Percentiles rank a stretch among this genome's conserved stretches.
phyloP scores from a whole-genome alignment of 2,113 vertebrate genomes.

The Cathartes aura region DNA sequence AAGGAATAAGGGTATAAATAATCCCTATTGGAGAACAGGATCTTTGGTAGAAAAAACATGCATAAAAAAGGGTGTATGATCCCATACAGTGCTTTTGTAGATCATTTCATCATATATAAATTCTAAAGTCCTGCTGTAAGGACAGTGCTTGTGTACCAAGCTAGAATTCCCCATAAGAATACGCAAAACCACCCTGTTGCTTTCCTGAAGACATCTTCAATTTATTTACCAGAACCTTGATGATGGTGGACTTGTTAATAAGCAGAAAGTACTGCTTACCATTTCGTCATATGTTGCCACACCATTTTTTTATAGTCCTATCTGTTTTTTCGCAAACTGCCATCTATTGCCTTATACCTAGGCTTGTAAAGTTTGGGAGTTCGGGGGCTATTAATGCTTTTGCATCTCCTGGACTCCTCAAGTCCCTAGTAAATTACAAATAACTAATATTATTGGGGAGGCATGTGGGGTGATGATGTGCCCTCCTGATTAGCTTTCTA shows the following conservation, averaged over 20 bases:
- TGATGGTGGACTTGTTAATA: rapidly evolving
- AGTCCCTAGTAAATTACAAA: background rate
- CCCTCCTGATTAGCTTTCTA: background rate
- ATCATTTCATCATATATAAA: background rate
- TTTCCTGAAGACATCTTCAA: background rate
- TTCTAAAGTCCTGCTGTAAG: background rate
- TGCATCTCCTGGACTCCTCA: background rate
- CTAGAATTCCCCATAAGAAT: background rate
- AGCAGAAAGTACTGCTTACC: background rate
- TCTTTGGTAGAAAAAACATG: background rate
- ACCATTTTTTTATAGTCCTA: rapidly evolving
- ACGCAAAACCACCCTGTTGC: rapidly evolving
- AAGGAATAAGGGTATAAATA: background rate
- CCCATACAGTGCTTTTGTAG: background rate
- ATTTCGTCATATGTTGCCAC: background rate
- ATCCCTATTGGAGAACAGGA: background rate
- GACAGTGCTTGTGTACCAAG: background rate
- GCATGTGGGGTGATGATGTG: rapidly evolving
- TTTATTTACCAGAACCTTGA: background rate
- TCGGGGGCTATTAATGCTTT: background rate
- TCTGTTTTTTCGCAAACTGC: rapidly evolving
- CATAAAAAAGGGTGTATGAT: background rate
- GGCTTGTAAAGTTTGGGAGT: rapidly evolving
- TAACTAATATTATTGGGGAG: background rate
- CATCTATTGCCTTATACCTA: background rate